These are phyloP conservation scores for Tineola bisselliella DNA, from an alignment of 2,888 invertebrate genomes.

Conservation along the genomic window DNA sequence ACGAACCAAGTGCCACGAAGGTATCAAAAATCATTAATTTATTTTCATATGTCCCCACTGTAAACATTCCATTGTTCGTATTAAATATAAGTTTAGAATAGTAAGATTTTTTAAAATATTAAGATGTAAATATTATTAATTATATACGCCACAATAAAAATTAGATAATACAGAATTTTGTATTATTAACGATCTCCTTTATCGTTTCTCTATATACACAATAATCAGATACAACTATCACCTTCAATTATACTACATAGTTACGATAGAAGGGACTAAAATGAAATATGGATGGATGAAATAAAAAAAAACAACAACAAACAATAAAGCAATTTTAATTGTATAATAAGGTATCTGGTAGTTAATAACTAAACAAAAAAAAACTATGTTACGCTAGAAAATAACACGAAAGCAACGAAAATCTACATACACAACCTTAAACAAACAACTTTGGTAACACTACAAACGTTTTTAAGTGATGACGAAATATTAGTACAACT, in stretches of 20 bases:
- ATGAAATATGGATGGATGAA: too few relatives aligned
- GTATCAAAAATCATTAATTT: constrained; percentile 60
- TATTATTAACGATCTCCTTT: neutral
- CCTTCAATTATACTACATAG: too few relatives aligned
- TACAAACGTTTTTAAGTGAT: neutral
- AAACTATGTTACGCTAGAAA: neutral
- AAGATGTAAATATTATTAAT: constrained; percentile 13
- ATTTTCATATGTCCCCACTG: constrained; percentile 26
- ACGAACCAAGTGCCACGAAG: constrained; percentile 36
- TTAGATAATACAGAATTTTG: neutral
- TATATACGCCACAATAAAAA: constrained; percentile 10
- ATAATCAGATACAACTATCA: too few relatives aligned
- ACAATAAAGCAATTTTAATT: neutral
- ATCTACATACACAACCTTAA: neutral
- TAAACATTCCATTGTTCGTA: constrained; percentile 3
- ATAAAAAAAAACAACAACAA: too few relatives aligned
- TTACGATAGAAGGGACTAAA: too few relatives aligned
- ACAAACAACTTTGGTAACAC: neutral
- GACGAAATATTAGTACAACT: too few relatives aligned
- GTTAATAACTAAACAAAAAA: neutral
- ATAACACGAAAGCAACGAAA: neutral
- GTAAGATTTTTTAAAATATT: constrained; percentile 6
- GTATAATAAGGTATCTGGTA: neutral
- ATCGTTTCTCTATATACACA: too few relatives aligned
- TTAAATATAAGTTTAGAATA: constrained; percentile 7